Conservation (phyloP, 2,797 vertebrate species). For the Craterocephalus amniculus region DNA sequence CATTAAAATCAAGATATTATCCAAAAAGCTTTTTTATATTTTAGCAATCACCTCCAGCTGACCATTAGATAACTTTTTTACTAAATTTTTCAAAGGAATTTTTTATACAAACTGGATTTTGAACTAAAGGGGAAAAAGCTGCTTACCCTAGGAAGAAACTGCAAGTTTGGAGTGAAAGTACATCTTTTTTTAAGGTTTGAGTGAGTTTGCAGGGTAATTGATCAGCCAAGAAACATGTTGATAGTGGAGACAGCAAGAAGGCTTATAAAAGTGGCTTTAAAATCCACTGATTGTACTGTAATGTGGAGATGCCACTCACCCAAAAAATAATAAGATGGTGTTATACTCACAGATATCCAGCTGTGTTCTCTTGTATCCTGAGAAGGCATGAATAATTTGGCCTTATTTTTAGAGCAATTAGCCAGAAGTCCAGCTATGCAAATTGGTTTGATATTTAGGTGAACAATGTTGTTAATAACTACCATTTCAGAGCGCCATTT, state of each 20-base stretch:
- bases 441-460: constrained; percentile 59
- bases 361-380: not conserved
- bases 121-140: no score
- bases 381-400: constrained; percentile 26
- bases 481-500: constrained; percentile 50
- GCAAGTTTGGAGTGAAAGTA: no score
- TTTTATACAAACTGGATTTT: no score
- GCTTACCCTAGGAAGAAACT: no score
- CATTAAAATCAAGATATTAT: no score
- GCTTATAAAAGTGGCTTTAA: not conserved
- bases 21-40: no score
- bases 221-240: not conserved
- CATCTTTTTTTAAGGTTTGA: no score
- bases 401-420: constrained; percentile 51
- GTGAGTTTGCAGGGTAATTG: not conserved
- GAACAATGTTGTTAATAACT: constrained; percentile 39
- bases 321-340: constrained; percentile 14
- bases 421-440: constrained; percentile 37
- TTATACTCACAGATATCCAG: constrained; percentile 27
- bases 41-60: no score
- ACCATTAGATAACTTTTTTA: no score
- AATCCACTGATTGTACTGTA: not conserved
- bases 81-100: no score
- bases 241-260: not conserved
- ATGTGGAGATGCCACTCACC: not conserved